Base-by-base conservation (phyloP, 2,888 invertebrate species). In the Rhyacophila evoluta region DNA sequence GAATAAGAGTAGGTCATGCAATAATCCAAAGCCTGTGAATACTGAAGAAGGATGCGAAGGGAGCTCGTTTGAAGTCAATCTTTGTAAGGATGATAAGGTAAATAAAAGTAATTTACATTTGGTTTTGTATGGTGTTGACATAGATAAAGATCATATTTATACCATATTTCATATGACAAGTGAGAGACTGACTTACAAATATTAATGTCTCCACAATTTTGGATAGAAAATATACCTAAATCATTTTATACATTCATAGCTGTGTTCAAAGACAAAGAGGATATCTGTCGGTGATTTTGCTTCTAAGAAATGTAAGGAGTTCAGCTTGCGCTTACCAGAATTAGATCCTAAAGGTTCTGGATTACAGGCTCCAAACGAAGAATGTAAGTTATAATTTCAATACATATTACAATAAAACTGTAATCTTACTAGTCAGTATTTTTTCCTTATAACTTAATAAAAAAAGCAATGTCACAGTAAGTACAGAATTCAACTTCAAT, bases 301-400 rank as follows among this genome's bases (percentile, higher is more conserved):
- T 2, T 89, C 92, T 0, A 86, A 89, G 15, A 92, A 91, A 84
- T 95, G 95, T 84, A 85, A 88, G 71, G 91, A 92, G 84, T 94
- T 93, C 85, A 92, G 93, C 36, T 87, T 88, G 78, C 85, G 88
- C 74, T 83, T 95, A 76, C 88, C 91, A 0, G 91, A 91, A 79
- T 86, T 95, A 77, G 94, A 94, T 84, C 86, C 90, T 0, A 88
- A 91, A 36, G 94, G 93, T n/a, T 89, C 91, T 0, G 94, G 95
- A 0, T 86, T 94, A 80, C 95, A 95, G 86, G 93, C 94, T 11
- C 93, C 93, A 1, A 94, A 95, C 83, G 94, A 95, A 85, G 87
- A 90, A 69, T 92, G 93, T 91, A 85, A 87, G 81, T 79, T 28
- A 12, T 10, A 19, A 10, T 2, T 12, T 1, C n/a, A n/a, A n/a